Conservation (phyloP, 2,888 invertebrate genomes). For the Latrodectus elegans region DNA sequence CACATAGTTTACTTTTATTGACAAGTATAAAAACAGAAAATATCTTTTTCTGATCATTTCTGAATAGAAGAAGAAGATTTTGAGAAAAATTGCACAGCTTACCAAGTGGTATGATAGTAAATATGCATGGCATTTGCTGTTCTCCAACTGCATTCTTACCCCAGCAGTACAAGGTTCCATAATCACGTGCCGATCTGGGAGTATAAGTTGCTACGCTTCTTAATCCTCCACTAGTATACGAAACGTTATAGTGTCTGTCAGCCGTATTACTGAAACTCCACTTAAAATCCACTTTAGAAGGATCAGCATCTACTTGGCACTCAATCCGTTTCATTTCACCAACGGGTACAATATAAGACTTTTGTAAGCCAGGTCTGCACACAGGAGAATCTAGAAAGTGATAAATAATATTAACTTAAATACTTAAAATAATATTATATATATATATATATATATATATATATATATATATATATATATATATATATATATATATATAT, state of each 20-base stretch:
- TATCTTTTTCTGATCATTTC: not conserved
- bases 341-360: constrained; percentile 69
- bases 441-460: too few relatives aligned
- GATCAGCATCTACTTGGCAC: constrained; percentile 72
- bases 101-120: constrained; percentile 75
- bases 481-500: too few relatives aligned
- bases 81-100: not conserved
- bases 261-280: constrained; percentile 94
- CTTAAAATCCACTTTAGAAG: constrained; percentile 82
- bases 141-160: constrained; percentile 71
- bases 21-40: not conserved
- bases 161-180: constrained; percentile 72
- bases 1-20: too few relatives aligned
- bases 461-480: too few relatives aligned
- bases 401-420: too few relatives aligned
- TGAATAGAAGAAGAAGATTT: not conserved
- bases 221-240: constrained; percentile 49
- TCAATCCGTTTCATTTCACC: constrained; percentile 69
- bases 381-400: constrained; percentile 83
- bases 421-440: too few relatives aligned
- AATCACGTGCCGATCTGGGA: constrained; percentile 72
- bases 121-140: constrained; percentile 71
- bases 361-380: constrained; percentile 80
- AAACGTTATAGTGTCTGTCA: constrained; percentile 55
- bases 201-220: constrained; percentile 70